Percentiles rank a stretch among this genome's conserved stretches.
Evolutionary conservation across 2,888 invertebrate species (phyloP).

Genomic region (Hanleya hanleyi): DNA sequence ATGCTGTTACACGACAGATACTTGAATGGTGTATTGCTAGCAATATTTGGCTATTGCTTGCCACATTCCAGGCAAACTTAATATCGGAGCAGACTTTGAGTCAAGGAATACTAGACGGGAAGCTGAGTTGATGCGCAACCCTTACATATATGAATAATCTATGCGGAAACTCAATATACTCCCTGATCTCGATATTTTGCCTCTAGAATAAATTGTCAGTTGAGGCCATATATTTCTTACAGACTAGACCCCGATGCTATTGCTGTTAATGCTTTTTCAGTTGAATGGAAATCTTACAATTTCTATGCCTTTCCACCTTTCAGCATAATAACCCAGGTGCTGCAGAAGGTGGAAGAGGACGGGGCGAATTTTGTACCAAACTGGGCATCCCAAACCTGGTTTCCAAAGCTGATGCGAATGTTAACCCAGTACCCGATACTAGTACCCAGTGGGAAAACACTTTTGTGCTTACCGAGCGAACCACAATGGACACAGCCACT

Average conservation of each 20-base stretch:
- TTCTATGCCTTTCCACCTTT: constrained; percentile 33
- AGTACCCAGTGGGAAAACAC: neutral
- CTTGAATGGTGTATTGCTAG: neutral
- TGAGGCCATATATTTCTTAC: neutral
- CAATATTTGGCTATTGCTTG: neutral
- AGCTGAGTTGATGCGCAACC: constrained; percentile 3
- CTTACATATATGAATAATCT: neutral
- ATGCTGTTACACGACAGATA: neutral
- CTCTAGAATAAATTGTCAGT: constrained; percentile 9
- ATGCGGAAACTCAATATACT: neutral
- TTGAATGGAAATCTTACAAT: constrained; percentile 12
- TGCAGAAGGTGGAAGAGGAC: constrained; percentile 22
- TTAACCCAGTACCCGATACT: neutral
- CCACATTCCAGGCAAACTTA: constrained; percentile 9
- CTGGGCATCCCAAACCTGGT: constrained; percentile 22
- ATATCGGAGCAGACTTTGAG: constrained; percentile 10
- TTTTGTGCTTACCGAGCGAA: neutral
- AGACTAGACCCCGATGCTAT: constrained; percentile 14
- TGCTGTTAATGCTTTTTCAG: constrained; percentile 21
- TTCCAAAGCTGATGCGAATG: constrained; percentile 8
- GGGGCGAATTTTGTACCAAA: constrained; percentile 13
- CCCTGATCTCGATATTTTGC: constrained; percentile 18
- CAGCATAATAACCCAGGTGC: constrained; percentile 3
- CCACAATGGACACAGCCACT: neutral
- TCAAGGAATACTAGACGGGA: neutral